Evolutionary conservation across 2,797 vertebrate genomes (phyloP), one percentile per base, ranked within the genome.

Genomic region (Lates japonicus): DNA sequence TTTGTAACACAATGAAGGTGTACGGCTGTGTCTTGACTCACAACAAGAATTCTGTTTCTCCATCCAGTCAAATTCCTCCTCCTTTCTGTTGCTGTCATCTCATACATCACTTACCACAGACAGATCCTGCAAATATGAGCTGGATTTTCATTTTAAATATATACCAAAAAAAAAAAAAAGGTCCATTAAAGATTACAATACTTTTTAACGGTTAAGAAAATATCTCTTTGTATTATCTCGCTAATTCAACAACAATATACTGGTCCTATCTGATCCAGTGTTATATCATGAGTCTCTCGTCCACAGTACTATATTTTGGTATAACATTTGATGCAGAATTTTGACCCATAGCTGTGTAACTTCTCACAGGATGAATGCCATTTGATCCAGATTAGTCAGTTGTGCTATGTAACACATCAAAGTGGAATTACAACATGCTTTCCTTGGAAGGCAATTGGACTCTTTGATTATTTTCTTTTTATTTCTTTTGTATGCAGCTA

Each of bases 1-100:
- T 19, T 7, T 68, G 2, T 41, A 46, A 46, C 39, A 46, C 39
- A 7, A 4, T 66, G 46, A 22, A 48, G 52, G 5, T 12, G 51
- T 31, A 41, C 31, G 4, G 7, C 16, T 2, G 0, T 31, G 11
- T 29, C 4, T 42, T 42, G 41, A 42, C 37, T 37, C 11, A 14
- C 2, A 54, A 37, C 5, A 73, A 37, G n/a, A 57, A 67, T 7
- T 58, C 33, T 31, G 59, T 77, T 80, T 77, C 46, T 60, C n/a
- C 57, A 57, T 48, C n/a, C 14, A 6, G 10, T 67, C 4, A 8
- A 16, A 48, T 33, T 44, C 29, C 4, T 35, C 1, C 12, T 14
- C n/a, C 17, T 37, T 3, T 37, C 44, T 61, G 19, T 3, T 2
- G 37, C 62, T 67, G 51, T 55, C 58, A 2, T 51, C 42, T 64